Percentiles rank a stretch among this genome's conserved stretches.
Conservation (phyloP, 2,797 vertebrate genomes). For the Xiphorhynchus erythropygius region DNA sequence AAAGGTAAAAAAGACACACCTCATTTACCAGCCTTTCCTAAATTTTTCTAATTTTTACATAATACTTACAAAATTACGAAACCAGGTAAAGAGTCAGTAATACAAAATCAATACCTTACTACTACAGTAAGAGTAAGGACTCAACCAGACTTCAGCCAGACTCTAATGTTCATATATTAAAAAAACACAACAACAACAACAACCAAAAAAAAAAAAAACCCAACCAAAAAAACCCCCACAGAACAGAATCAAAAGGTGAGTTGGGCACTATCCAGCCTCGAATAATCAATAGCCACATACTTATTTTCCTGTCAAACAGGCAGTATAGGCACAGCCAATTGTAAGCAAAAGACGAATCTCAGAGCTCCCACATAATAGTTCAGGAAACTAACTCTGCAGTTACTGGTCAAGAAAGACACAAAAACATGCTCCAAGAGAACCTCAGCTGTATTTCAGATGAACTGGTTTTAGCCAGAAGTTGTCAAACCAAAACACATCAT, state of each 20-base stretch:
- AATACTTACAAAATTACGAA: neutral
- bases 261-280: neutral
- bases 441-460: neutral
- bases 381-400: neutral
- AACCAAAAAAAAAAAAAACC: neutral
- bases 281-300: neutral
- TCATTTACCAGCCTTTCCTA: neutral
- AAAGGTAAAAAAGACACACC: neutral
- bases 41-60: neutral
- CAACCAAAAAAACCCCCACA: neutral
- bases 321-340: neutral
- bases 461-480: neutral
- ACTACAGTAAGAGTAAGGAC: neutral
- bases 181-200: neutral
- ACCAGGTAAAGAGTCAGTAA: neutral
- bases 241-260: neutral
- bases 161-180: neutral
- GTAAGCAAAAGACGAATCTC: neutral
- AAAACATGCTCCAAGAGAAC: neutral
- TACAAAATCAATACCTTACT: neutral
- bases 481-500: neutral
- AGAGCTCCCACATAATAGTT: neutral
- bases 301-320: neutral
- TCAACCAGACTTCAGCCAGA: neutral
- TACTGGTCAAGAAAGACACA: neutral